phyloP scores from a whole-genome alignment of 2,888 invertebrate species.

The Acrobasis suavella region DNA sequence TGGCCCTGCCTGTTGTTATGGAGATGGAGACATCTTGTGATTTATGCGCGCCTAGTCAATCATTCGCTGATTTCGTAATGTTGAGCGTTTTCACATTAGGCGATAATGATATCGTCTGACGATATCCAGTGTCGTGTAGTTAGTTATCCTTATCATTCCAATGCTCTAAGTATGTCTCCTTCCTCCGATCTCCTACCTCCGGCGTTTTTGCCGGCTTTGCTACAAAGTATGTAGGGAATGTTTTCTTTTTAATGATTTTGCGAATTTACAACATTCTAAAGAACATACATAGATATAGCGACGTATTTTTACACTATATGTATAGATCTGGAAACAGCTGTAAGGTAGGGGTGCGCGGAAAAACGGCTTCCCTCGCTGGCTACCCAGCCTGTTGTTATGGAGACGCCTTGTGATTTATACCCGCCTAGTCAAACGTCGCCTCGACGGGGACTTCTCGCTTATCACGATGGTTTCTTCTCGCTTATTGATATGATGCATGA shows the following conservation, averaged over 20 bases:
- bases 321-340: constrained; percentile 58
- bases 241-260: no score
- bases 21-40: not conserved
- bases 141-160: no score
- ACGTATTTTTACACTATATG: constrained; percentile 26
- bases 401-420: constrained; percentile 67
- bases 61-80: not conserved
- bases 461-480: constrained; percentile 28
- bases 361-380: constrained; percentile 53
- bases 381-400: constrained; percentile 63
- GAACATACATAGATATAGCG: no score
- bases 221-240: no score
- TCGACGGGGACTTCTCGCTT: constrained; percentile 30
- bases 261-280: no score
- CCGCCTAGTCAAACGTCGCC: constrained; percentile 55
- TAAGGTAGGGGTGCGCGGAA: constrained; percentile 61
- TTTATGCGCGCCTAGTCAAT: not conserved
- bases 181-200: no score
- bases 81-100: not conserved
- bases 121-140: no score
- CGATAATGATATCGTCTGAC: no score
- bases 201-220: no score
- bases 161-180: no score
- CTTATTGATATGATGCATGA: no score
- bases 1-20: no score